These are phyloP conservation scores for Yponomeuta plumbellus DNA, from an alignment of 2,888 invertebrate genomes.

Conservation along the genomic window DNA sequence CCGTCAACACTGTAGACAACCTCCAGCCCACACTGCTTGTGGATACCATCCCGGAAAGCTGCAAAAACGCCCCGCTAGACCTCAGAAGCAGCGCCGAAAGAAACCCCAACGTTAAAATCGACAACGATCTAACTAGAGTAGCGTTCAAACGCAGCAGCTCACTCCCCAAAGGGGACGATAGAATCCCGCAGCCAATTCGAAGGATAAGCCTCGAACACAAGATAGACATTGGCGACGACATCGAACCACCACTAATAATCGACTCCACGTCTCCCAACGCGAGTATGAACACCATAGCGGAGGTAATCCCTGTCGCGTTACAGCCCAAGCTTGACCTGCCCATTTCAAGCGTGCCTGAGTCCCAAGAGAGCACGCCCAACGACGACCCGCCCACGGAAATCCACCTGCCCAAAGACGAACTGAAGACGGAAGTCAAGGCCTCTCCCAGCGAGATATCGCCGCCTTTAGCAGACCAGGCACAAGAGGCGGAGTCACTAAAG, in stretches of 20 bases:
- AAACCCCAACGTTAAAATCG: slow-evolving; percentile 49
- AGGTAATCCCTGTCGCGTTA: slow-evolving; percentile 61
- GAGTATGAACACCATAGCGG: slow-evolving; percentile 67
- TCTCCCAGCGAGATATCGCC: slow-evolving; percentile 70
- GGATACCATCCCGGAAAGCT: slow-evolving; percentile 44
- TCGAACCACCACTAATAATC: slow-evolving; percentile 67
- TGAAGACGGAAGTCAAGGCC: slow-evolving; percentile 51
- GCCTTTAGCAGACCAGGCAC: slow-evolving; percentile 48
- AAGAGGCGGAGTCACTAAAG: slow-evolving; percentile 57
- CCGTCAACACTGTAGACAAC: slow-evolving; percentile 41
- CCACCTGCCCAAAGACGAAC: slow-evolving; percentile 53
- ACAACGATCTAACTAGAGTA: slow-evolving; percentile 57
- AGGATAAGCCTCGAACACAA: slow-evolving; percentile 68
- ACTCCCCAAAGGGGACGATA: slow-evolving; percentile 61
- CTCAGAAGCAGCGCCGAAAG: slow-evolving; percentile 26
- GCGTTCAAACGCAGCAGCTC: slow-evolving; percentile 65
- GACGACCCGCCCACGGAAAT: slow-evolving; percentile 70
- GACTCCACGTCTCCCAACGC: slow-evolving; percentile 63
- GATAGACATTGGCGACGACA: slow-evolving; percentile 69
- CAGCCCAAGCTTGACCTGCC: slow-evolving; percentile 58
- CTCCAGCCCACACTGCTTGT: slow-evolving; percentile 43
- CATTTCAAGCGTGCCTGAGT: slow-evolving; percentile 50
- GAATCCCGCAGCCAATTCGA: slow-evolving; percentile 49
- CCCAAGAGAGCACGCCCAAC: slow-evolving; percentile 62
- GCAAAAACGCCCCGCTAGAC: slow-evolving; percentile 35